Percentiles rank a stretch among this genome's conserved stretches.
Conservation (phyloP, 2,888 invertebrate species). For the Sphinx pinastri region DNA sequence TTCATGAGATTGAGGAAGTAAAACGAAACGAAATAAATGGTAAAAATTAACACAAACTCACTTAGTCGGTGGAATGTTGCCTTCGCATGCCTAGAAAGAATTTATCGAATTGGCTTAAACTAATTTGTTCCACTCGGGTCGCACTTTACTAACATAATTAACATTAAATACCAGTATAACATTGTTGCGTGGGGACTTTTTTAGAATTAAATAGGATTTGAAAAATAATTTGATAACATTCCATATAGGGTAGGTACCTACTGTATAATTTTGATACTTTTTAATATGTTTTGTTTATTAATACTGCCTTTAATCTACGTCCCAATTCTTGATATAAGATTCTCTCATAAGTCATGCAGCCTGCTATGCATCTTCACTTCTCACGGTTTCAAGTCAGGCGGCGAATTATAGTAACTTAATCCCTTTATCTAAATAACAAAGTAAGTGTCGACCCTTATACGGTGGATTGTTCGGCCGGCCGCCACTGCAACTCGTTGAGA, state of each 20-base stretch:
- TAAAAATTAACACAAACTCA: not conserved
- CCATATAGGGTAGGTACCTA: no score
- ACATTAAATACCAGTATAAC: conserved; percentile 8
- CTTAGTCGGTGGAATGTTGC: not conserved
- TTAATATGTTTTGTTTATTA: no score
- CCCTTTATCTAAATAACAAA: not conserved
- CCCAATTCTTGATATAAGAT: no score
- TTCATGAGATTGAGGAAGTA: no score
- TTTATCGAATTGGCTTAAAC: conserved; percentile 14
- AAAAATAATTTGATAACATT: not conserved
- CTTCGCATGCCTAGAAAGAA: conserved; percentile 24
- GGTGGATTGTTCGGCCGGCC: conserved; percentile 34
- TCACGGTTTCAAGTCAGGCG: no score
- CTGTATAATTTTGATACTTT: no score
- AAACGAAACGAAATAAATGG: not conserved
- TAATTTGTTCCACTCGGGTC: conserved; percentile 21
- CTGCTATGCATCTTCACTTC: no score
- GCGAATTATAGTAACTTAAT: not conserved
- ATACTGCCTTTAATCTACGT: no score
- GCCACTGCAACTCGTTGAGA: conserved; percentile 52
- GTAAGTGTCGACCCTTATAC: conserved; percentile 27
- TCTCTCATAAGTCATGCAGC: no score
- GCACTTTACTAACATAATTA: conserved; percentile 5
- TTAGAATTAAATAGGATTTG: not conserved
- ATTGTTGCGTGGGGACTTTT: not conserved